These are phyloP conservation scores for Salticus scenicus DNA, from an alignment of 2,888 invertebrate species.

Conservation along the genomic window DNA sequence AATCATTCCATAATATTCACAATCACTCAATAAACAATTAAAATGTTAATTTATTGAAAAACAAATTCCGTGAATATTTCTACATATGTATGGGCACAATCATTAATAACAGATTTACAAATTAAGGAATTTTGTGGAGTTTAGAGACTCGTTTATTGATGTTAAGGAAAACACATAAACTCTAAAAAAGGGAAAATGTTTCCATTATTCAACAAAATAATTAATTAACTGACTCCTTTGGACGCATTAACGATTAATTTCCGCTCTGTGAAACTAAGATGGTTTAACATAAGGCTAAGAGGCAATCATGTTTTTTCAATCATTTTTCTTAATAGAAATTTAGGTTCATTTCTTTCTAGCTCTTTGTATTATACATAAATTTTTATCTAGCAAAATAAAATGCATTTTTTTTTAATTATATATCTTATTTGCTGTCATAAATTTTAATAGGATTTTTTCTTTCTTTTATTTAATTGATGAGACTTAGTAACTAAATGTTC, in stretches of 20 bases:
- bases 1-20: no score
- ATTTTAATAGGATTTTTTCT: no score
- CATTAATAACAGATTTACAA: no score
- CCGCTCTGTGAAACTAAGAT: constrained; percentile 53
- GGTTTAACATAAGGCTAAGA: constrained; percentile 40
- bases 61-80: no score
- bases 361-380: no score
- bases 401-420: not conserved
- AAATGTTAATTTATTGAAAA: no score
- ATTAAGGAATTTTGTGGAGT: constrained; percentile 49
- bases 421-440: no score
- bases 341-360: not conserved
- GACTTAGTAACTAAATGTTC: no score
- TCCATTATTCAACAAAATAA: constrained; percentile 62
- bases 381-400: not conserved
- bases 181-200: constrained; percentile 64
- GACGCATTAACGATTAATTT: constrained; percentile 55
- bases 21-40: no score
- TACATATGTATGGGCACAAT: no score
- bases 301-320: not conserved
- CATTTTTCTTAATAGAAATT: not conserved
- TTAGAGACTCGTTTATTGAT: constrained; percentile 42
- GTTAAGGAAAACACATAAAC: constrained; percentile 60
- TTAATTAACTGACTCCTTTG: constrained; percentile 63
- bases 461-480: no score